Base-by-base conservation (phyloP, 2,113 vertebrate species). In the Psettodes erumei region DNA sequence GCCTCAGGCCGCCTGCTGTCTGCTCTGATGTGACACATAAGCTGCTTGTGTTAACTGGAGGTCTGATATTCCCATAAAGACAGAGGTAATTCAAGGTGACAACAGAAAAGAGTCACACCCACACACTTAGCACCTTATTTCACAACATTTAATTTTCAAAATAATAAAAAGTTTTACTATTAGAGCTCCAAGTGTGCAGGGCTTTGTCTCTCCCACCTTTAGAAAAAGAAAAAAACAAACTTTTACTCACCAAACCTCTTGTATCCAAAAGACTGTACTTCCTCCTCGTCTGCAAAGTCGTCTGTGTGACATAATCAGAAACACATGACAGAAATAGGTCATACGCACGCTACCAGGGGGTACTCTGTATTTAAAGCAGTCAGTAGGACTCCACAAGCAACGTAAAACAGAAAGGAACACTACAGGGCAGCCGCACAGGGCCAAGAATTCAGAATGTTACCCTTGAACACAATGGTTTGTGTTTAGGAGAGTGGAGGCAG, bases 181-280 rank as follows among this genome's bases (percentile, higher is more conserved):
- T 2, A 33, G 42, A 67, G 51, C 55, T 67, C 47, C 23, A 13
- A 35, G 40, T 58, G 63, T 23, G 66, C 8, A 6, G 33, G 8
- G 38, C 51, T 73, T 33, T 35, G 15, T 10, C 51, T 54, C 38
- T 48, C 48, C 50, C 61, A 53, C 11, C 40, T 53, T 75, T n/a
- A 51, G 23, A 35, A 80, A 73, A 81, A 50, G 18, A 27, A 84
- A 73, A 82, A 35, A 19, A n/a, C 35, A 53, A 43, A 5, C 16
- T 81, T 72, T 30, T 66, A 97, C 97, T 97, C 91, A 99, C 97
- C 97, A 92, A 99, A 99, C 88, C 97, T 93, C 95, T 98, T 99
- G 94, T 98, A 99, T 94, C 97, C 97, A 79, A 99, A 98, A 94
- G 97, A 98, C 87, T 98, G 97, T 83, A 98, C 96, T 94, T 98